Evolutionary conservation across 2,888 invertebrate species (phyloP).

Genomic region (Aphodius granarius): DNA sequence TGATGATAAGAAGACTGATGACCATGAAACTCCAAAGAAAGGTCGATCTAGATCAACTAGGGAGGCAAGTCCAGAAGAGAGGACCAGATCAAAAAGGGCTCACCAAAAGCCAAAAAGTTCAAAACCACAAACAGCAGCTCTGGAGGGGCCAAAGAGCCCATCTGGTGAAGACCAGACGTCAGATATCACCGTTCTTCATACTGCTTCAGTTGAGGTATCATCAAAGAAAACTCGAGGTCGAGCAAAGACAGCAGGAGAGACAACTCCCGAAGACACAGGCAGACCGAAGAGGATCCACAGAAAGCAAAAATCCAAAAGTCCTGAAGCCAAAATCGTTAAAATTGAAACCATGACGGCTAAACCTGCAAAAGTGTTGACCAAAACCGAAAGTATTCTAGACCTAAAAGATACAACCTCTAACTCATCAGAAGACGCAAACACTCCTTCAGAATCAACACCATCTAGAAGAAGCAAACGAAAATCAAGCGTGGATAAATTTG

Average conservation of each 20-base stretch:
- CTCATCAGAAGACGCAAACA: background rate
- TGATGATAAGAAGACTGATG: background rate
- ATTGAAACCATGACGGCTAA: background rate
- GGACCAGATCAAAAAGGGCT: too few relatives aligned
- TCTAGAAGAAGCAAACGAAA: conserved; percentile 2
- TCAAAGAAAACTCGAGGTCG: background rate
- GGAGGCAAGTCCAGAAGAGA: too few relatives aligned
- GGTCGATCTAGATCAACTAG: too few relatives aligned
- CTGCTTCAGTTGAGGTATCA: background rate
- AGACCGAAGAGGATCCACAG: too few relatives aligned
- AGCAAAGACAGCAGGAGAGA: background rate
- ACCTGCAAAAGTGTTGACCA: background rate
- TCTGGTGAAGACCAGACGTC: too few relatives aligned
- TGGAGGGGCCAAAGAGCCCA: background rate
- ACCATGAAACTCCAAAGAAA: background rate
- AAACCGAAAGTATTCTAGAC: background rate
- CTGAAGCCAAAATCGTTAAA: background rate
- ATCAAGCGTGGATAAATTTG: background rate
- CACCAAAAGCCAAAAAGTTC: too few relatives aligned
- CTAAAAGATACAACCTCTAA: background rate
- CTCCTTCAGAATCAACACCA: background rate
- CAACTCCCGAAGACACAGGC: background rate
- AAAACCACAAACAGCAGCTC: too few relatives aligned
- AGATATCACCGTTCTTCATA: background rate
- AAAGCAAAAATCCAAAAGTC: too few relatives aligned